These are phyloP conservation scores for Drosophila rhopaloa DNA, from an alignment of 1,140 invertebrate species.

Conservation along the genomic window DNA sequence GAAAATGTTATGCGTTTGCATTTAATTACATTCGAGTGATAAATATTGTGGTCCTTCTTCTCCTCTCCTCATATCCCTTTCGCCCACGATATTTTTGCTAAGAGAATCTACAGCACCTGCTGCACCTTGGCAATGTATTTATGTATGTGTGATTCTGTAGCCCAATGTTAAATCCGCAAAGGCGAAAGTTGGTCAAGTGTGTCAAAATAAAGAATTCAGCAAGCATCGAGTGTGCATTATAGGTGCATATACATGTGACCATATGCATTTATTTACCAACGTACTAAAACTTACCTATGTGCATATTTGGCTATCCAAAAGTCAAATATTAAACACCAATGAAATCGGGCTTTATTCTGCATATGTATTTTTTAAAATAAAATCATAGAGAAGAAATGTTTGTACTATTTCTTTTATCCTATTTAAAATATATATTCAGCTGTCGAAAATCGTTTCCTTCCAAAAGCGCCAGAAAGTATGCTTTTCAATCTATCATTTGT, in stretches of 20 bases:
- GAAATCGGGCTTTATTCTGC: too few relatives aligned
- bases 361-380: too few relatives aligned
- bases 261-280: background rate
- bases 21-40: constrained; percentile 72
- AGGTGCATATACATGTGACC: constrained; percentile 2
- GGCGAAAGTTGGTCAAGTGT: constrained; percentile 77
- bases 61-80: background rate
- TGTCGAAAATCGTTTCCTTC: too few relatives aligned
- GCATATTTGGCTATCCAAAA: background rate
- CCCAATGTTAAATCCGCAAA: constrained; percentile 56
- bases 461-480: background rate
- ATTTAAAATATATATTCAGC: too few relatives aligned
- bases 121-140: constrained; percentile 52
- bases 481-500: background rate
- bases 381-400: too few relatives aligned
- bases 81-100: background rate
- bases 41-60: constrained; percentile 44
- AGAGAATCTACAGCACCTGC: constrained; percentile 65
- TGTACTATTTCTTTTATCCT: too few relatives aligned
- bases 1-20: constrained; percentile 63
- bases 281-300: background rate
- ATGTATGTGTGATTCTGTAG: constrained; percentile 21
- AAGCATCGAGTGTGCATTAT: constrained; percentile 14
- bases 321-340: background rate
- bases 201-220: constrained; percentile 69